A percentile compares a stretch with the other conserved stretches of the same genome.
Evolutionary conservation across 2,797 vertebrate genomes (phyloP).

Genomic region (Spinus olivaceus): DNA sequence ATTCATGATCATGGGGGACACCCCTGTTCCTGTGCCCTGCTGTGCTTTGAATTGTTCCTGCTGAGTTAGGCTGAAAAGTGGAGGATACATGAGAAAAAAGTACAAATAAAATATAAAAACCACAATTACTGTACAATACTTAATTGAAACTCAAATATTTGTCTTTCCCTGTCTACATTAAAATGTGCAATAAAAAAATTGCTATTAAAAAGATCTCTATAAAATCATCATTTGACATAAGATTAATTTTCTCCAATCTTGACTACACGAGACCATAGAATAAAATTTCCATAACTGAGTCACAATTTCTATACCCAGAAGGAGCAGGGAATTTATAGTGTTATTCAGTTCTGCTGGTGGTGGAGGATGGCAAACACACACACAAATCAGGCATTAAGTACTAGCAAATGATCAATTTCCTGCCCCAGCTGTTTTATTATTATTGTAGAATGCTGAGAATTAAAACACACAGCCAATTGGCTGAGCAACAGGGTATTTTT

Average conservation of each 20-base stretch:
- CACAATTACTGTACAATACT: neutral
- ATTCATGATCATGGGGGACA: constrained; percentile 73
- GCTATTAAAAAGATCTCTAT: neutral
- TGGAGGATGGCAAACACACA: constrained; percentile 36
- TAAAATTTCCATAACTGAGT: neutral
- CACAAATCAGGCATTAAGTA: constrained; percentile 59
- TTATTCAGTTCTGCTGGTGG: constrained; percentile 46
- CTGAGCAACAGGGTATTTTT: constrained; percentile 56
- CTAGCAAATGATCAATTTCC: constrained; percentile 68
- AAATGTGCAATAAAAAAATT: neutral
- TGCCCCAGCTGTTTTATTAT: constrained; percentile 68
- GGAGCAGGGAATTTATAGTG: neutral
- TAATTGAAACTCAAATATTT: neutral
- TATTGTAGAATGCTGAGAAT: constrained; percentile 56
- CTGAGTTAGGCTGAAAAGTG: constrained; percentile 83
- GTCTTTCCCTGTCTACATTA: neutral
- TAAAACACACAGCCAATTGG: constrained; percentile 44
- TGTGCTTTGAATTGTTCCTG: constrained; percentile 86
- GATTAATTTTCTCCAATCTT: neutral
- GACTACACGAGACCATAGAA: neutral
- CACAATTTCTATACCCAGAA: constrained; percentile 7
- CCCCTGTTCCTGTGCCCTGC: constrained; percentile 69
- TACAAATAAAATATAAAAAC: neutral
- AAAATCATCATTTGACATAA: neutral
- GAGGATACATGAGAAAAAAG: neutral